phyloP scores from a whole-genome alignment of 2,113 vertebrate genomes.

The Mastomys coucha region DNA sequence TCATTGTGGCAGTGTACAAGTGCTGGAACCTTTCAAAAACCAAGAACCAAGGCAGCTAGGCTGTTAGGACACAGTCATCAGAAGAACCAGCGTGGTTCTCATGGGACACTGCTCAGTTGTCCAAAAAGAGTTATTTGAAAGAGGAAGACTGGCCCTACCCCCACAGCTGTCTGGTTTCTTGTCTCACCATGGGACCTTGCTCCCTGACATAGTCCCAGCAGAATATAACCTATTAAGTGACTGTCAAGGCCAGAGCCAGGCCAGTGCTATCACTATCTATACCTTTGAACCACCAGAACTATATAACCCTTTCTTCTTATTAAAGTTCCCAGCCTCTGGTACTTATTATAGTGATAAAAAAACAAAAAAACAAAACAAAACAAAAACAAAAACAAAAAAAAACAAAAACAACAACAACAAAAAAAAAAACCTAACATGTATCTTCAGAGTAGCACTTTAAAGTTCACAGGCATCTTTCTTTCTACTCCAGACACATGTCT shows the following conservation, averaged over 20 bases:
- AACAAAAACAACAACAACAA: not conserved
- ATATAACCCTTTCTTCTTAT: not conserved
- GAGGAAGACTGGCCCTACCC: not conserved
- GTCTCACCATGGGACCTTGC: not conserved
- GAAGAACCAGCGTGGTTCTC: not conserved
- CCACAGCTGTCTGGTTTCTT: not conserved
- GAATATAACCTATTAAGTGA: not conserved
- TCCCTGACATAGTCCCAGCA: not conserved
- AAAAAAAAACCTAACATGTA: not conserved
- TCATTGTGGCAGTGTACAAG: too few species aligned
- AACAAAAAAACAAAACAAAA: not conserved
- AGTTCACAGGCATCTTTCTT: not conserved
- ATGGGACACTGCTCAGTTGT: not conserved
- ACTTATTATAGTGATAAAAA: not conserved
- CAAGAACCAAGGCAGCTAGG: not conserved
- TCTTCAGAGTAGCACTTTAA: not conserved
- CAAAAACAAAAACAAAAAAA: not conserved
- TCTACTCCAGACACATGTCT: not conserved
- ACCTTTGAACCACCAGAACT: not conserved
- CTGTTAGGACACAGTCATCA: not conserved
- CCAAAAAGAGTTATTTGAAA: not conserved
- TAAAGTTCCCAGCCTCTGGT: not conserved
- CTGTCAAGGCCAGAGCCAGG: not conserved
- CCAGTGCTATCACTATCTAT: not conserved
- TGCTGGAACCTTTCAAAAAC: not conserved